These are phyloP conservation scores for Oenanthe melanoleuca DNA, from an alignment of 2,113 vertebrate species.

Conservation along the genomic window DNA sequence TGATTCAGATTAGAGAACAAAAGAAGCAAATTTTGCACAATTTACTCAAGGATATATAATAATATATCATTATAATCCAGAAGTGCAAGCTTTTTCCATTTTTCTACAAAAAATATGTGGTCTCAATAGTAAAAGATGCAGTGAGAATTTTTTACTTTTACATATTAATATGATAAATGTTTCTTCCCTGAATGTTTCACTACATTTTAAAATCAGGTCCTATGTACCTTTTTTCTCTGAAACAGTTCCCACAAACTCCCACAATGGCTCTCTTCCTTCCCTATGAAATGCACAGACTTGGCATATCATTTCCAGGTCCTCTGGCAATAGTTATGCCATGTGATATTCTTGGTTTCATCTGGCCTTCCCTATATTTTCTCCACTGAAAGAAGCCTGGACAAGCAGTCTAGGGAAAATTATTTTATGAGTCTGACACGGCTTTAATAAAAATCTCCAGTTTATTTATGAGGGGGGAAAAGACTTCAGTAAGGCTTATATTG, in stretches of 20 bases:
- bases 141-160: background rate
- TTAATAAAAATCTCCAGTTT: background rate
- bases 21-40: background rate
- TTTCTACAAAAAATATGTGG: background rate
- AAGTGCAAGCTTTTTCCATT: background rate
- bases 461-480: background rate
- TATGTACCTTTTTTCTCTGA: background rate
- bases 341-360: background rate
- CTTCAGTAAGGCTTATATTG: background rate
- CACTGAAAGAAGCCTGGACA: background rate
- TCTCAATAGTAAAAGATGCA: background rate
- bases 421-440: background rate
- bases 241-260: background rate
- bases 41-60: background rate
- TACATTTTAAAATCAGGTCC: background rate
- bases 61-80: background rate
- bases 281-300: background rate
- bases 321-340: background rate
- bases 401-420: background rate
- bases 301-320: background rate
- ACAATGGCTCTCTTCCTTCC: background rate
- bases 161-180: background rate
- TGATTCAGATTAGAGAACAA: background rate
- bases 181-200: background rate
- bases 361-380: background rate